phyloP scores from a whole-genome alignment of 2,797 vertebrate genomes.

The Falco berigora region DNA sequence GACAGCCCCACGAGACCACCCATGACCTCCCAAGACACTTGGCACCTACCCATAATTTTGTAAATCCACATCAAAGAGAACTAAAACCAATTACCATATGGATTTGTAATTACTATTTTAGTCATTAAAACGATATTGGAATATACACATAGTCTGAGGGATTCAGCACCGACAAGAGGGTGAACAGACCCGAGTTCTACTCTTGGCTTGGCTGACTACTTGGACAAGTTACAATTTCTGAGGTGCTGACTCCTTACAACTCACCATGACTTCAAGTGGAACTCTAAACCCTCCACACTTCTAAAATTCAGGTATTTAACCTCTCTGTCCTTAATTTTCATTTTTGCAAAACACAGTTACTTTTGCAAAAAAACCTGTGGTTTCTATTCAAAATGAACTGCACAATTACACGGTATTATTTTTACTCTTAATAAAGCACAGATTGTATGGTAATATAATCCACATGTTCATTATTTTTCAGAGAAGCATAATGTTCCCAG shows the following conservation, averaged over 20 bases:
- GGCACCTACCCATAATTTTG: background rate
- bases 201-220: background rate
- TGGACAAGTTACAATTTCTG: background rate
- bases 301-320: background rate
- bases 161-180: background rate
- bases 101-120: background rate
- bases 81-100: background rate
- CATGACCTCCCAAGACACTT: constrained; percentile 18
- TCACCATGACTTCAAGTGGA: background rate
- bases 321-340: background rate
- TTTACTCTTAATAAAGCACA: background rate
- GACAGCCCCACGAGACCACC: background rate
- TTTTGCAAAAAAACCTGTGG: background rate
- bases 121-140: background rate
- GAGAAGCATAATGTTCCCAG: background rate
- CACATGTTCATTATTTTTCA: background rate
- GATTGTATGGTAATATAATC: background rate
- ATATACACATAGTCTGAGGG: background rate
- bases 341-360: background rate
- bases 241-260: background rate
- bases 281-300: background rate
- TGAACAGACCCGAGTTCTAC: background rate
- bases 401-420: background rate
- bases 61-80: background rate
- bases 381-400: background rate